A percentile compares a stretch with the other conserved stretches of the same genome.
Evolutionary conservation across 2,113 vertebrate genomes (phyloP).

Genomic region (Caretta caretta): DNA sequence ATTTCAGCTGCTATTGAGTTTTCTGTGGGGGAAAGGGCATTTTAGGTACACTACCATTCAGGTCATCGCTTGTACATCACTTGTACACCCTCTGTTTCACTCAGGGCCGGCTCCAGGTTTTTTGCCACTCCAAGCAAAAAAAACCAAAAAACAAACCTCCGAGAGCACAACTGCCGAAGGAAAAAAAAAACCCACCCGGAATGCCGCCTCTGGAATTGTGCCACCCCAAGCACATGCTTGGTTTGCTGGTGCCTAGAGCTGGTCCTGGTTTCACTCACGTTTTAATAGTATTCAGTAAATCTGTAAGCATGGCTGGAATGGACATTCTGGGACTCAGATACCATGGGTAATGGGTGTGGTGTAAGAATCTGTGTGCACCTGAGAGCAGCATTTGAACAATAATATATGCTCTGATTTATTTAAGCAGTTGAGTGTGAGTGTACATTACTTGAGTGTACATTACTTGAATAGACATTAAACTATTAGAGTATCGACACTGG

Average conservation of each 20-base stretch:
- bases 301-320: not conserved
- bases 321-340: not conserved
- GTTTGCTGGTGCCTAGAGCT: no score
- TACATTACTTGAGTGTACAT: not conserved
- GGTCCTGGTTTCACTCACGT: not conserved
- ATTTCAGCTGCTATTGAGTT: not conserved
- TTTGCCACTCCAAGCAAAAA: no score
- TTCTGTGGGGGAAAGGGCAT: fast-evolving
- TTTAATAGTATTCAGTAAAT: not conserved
- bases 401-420: not conserved
- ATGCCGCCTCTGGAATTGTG: no score
- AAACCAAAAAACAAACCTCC: no score
- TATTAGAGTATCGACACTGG: no score
- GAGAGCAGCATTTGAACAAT: fast-evolving
- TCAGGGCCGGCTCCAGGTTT: no score
- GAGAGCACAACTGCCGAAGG: no score
- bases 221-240: no score
- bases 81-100: not conserved
- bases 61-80: not conserved
- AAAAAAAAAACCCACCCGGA: no score
- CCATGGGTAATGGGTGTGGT: no score
- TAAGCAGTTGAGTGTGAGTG: not conserved
- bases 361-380: not conserved
- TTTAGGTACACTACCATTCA: not conserved
- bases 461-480: not conserved